These are phyloP conservation scores for Elephas maximus DNA, from an alignment of 2,113 vertebrate genomes.

Conservation along the genomic window DNA sequence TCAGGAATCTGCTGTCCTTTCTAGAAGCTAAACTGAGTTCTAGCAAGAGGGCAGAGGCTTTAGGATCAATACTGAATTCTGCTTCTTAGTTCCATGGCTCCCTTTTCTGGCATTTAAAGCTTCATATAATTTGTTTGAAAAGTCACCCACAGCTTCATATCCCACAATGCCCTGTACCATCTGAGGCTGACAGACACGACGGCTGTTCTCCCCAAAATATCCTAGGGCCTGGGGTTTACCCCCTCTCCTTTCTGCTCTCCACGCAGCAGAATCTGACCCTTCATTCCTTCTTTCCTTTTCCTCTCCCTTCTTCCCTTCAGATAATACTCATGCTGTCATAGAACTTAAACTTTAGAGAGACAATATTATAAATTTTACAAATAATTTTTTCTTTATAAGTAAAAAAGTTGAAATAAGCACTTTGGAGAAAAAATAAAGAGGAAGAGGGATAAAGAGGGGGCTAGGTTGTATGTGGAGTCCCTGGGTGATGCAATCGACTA, in stretches of 20 bases:
- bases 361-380: neutral
- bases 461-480: neutral
- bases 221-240: neutral
- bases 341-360: neutral
- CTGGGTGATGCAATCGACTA: neutral
- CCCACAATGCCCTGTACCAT: fast-evolving
- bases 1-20: neutral
- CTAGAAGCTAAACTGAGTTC: neutral
- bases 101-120: neutral
- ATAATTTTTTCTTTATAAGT: neutral
- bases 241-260: neutral
- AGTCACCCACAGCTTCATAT: neutral
- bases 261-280: neutral
- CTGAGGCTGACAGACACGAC: neutral
- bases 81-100: neutral
- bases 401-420: neutral
- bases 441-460: neutral
- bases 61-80: neutral
- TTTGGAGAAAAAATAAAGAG: neutral
- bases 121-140: neutral
- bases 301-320: neutral
- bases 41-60: neutral
- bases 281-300: no score
- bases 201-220: fast-evolving
- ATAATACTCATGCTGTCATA: neutral